Evolutionary conservation across 2,113 vertebrate species (phyloP).

Genomic region (Monarcha castaneiventris): DNA sequence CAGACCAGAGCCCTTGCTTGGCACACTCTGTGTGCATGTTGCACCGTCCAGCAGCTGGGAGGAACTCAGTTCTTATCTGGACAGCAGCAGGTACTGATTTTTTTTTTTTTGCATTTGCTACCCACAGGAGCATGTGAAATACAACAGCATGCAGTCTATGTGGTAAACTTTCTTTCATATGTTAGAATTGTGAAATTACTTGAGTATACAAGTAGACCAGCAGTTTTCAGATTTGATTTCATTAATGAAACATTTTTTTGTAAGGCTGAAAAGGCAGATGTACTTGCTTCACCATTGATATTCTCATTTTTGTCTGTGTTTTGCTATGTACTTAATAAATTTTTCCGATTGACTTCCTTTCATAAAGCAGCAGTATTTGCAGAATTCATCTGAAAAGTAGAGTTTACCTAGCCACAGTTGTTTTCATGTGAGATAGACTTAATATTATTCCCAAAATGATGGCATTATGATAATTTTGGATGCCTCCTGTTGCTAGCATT

Average conservation of each 20-base stretch:
- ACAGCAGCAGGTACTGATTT: background rate
- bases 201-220: background rate
- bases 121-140: background rate
- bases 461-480: background rate
- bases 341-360: background rate
- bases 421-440: background rate
- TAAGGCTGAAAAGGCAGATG: background rate
- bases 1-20: background rate
- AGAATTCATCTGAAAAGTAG: background rate
- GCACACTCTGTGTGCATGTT: background rate
- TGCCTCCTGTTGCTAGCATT: background rate
- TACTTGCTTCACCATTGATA: background rate
- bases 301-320: background rate
- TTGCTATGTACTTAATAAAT: background rate
- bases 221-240: fast-evolving
- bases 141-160: fast-evolving
- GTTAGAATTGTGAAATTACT: background rate
- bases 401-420: background rate
- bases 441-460: background rate
- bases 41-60: background rate
- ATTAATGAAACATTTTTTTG: background rate
- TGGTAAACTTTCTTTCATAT: background rate
- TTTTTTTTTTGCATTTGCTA: background rate
- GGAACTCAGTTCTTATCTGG: background rate
- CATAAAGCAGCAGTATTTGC: background rate